Evolutionary conservation across 2,888 invertebrate species (phyloP).

Genomic region (Falcaria lacertinaria): DNA sequence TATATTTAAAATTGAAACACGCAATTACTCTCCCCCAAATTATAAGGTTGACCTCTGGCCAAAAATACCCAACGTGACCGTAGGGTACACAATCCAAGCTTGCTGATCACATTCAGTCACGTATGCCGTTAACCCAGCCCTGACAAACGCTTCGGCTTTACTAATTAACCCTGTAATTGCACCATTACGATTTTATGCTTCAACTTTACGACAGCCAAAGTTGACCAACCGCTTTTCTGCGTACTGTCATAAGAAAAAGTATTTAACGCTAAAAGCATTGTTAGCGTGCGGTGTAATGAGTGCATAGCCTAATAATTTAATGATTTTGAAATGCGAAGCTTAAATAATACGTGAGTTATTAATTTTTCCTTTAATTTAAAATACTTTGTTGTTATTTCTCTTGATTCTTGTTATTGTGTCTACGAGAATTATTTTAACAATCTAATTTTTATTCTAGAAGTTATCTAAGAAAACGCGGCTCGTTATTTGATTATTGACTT

Average conservation of each 20-base stretch:
- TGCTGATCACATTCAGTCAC: slow-evolving; percentile 43
- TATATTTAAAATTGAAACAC: background rate
- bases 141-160: slow-evolving; percentile 57
- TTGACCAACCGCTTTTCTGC: slow-evolving; percentile 26
- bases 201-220: slow-evolving; percentile 57
- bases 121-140: slow-evolving; percentile 51
- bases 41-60: slow-evolving; percentile 22
- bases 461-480: too few relatives aligned
- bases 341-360: too few relatives aligned
- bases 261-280: background rate
- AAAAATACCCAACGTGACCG: slow-evolving; percentile 32
- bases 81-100: slow-evolving; percentile 10
- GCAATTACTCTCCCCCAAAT: slow-evolving; percentile 14
- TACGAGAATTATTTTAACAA: too few relatives aligned
- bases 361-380: too few relatives aligned
- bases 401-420: too few relatives aligned
- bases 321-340: too few relatives aligned
- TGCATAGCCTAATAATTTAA: background rate
- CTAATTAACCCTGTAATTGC: slow-evolving; percentile 71
- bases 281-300: background rate
- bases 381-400: too few relatives aligned
- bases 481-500: too few relatives aligned
- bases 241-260: slow-evolving; percentile 14
- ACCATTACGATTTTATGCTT: slow-evolving; percentile 58
- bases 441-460: too few relatives aligned